Evolutionary conservation across 2,113 vertebrate genomes (phyloP).

Genomic region (Smithornis capensis): DNA sequence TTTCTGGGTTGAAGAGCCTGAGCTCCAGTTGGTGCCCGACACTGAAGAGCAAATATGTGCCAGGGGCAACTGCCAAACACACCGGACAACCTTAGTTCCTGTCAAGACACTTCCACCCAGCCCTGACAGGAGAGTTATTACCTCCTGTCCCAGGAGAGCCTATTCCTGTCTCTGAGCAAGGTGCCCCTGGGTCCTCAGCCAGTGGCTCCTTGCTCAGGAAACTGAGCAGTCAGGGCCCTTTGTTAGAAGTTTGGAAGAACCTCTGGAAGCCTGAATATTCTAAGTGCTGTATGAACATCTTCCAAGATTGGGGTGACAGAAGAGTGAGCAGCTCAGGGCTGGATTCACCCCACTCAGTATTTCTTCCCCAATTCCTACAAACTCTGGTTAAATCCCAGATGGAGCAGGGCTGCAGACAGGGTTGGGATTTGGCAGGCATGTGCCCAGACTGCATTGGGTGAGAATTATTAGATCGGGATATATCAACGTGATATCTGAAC

Average conservation of each 20-base stretch:
- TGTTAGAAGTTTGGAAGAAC: background rate
- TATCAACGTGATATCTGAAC: background rate
- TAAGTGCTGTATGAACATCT: background rate
- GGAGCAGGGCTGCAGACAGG: background rate
- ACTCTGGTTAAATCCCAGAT: background rate
- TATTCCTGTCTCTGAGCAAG: background rate
- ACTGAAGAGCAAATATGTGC: background rate
- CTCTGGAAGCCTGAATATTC: background rate
- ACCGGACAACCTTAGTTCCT: background rate
- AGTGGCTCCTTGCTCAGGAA: background rate
- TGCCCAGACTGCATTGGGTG: background rate
- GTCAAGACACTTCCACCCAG: background rate
- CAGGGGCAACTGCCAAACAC: background rate
- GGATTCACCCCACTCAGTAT: background rate
- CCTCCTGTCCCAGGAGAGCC: background rate
- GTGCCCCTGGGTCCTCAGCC: background rate
- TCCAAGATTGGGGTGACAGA: background rate
- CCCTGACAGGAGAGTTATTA: background rate
- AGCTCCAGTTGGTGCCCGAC: background rate
- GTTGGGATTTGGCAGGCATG: accelerated
- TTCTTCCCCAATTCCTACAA: accelerated
- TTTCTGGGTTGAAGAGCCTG: background rate
- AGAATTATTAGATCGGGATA: background rate
- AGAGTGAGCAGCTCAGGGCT: background rate
- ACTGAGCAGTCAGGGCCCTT: background rate